These are phyloP conservation scores for Orthonyx spaldingii DNA, from an alignment of 2,113 vertebrate genomes.

Conservation along the genomic window DNA sequence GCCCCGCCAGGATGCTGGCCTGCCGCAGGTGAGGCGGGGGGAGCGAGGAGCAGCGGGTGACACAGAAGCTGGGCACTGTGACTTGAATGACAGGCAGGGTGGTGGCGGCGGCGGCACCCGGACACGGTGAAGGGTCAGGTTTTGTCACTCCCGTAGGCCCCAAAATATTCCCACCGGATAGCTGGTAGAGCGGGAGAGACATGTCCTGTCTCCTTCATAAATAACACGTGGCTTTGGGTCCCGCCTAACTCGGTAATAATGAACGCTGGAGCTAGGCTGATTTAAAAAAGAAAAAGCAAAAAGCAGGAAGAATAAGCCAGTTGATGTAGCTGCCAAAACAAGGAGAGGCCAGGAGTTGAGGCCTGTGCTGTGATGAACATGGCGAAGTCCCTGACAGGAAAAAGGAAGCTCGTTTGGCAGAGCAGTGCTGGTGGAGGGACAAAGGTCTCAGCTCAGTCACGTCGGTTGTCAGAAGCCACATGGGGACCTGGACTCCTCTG, in stretches of 20 bases:
- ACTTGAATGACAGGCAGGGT: background rate
- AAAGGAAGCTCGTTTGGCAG: background rate
- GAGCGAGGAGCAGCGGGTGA: background rate
- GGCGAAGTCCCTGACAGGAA: background rate
- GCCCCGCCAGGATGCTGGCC: background rate
- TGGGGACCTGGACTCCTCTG: background rate
- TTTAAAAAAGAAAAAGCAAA: background rate
- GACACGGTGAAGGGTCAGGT: background rate
- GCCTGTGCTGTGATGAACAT: background rate
- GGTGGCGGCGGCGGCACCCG: background rate
- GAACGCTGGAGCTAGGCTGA: background rate
- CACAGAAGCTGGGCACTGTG: background rate
- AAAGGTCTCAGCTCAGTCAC: background rate
- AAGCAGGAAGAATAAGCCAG: background rate
- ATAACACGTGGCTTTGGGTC: background rate
- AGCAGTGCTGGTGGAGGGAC: background rate
- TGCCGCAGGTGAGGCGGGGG: background rate
- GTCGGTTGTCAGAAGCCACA: background rate
- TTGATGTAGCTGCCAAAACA: background rate
- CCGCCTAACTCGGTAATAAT: background rate
- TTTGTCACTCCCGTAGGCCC: background rate
- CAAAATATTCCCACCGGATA: rapidly evolving
- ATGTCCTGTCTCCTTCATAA: background rate
- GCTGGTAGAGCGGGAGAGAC: background rate
- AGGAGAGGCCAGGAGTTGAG: background rate